These are phyloP conservation scores for Heliconius melpomene DNA, from an alignment of 1,140 invertebrate genomes.

Conservation along the genomic window DNA sequence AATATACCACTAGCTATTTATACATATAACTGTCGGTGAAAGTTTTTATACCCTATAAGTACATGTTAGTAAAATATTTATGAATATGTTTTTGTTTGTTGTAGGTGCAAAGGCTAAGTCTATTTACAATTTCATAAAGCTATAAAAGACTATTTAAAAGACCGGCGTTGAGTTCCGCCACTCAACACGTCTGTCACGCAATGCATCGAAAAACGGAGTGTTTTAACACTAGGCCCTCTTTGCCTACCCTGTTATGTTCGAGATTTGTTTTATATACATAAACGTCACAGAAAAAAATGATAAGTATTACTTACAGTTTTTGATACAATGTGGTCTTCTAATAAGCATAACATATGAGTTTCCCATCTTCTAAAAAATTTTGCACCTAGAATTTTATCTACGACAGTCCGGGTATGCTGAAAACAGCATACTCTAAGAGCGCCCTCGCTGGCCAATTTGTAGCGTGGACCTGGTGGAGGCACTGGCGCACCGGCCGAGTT, in stretches of 20 bases:
- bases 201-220: too few relatives aligned
- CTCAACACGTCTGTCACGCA: too few relatives aligned
- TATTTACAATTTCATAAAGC: too few relatives aligned
- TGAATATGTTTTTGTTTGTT: too few relatives aligned
- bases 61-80: background rate
- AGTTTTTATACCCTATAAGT: slow-evolving; percentile 1
- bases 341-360: slow-evolving; percentile 87
- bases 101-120: too few relatives aligned
- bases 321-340: slow-evolving; percentile 87
- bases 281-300: background rate
- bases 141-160: too few relatives aligned
- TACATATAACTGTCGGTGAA: slow-evolving; percentile 19
- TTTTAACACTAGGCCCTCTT: too few relatives aligned
- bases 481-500: slow-evolving; percentile 61
- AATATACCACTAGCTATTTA: slow-evolving; percentile 54
- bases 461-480: slow-evolving; percentile 84
- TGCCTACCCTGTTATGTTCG: too few relatives aligned
- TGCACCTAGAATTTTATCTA: slow-evolving; percentile 91
- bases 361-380: slow-evolving; percentile 92
- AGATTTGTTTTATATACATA: too few relatives aligned
- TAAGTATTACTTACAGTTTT: slow-evolving; percentile 85
- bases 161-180: too few relatives aligned
- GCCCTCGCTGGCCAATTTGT: slow-evolving; percentile 89
- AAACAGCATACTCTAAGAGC: slow-evolving; percentile 90
- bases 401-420: slow-evolving; percentile 89